Conservation (phyloP, 2,888 invertebrate species). For the Megaustenia siamemsis region DNA sequence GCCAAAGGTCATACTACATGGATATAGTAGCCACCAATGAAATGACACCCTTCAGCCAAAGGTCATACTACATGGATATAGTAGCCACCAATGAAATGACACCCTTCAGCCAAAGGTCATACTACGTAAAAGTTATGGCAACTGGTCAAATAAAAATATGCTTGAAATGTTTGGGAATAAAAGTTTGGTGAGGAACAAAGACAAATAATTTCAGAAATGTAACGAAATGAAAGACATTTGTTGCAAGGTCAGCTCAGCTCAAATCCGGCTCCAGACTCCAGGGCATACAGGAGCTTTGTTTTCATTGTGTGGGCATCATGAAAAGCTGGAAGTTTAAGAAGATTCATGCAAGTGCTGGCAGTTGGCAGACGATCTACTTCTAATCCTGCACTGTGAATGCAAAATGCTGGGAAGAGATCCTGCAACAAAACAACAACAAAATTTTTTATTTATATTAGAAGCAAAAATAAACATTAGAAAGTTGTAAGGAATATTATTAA, state of each 20-base stretch:
- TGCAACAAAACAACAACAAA: slow-evolving; percentile 82
- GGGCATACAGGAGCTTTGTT: slow-evolving; percentile 93
- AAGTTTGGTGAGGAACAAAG: slow-evolving; percentile 49
- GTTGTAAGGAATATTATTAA: too few species aligned
- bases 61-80: too few species aligned
- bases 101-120: too few species aligned
- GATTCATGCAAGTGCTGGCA: slow-evolving; percentile 98
- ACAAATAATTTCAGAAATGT: neutral
- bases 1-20: too few species aligned
- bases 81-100: too few species aligned
- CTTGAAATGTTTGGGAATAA: too few species aligned
- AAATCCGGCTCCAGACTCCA: slow-evolving; percentile 97
- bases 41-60: too few species aligned
- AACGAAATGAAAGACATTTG: slow-evolving; percentile 51
- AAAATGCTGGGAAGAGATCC: slow-evolving; percentile 97
- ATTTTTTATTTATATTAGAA: too few species aligned
- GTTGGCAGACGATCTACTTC: slow-evolving; percentile 93
- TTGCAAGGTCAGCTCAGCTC: slow-evolving; percentile 84
- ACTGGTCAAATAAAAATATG: neutral
- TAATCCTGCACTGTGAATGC: slow-evolving; percentile 93
- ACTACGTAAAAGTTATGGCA: too few species aligned
- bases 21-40: too few species aligned
- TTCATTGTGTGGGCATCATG: slow-evolving; percentile 87
- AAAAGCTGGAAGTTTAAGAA: slow-evolving; percentile 96
- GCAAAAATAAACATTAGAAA: neutral